Evolutionary conservation across 2,113 vertebrate genomes (phyloP).

Genomic region (Poicephalus gulielmi): DNA sequence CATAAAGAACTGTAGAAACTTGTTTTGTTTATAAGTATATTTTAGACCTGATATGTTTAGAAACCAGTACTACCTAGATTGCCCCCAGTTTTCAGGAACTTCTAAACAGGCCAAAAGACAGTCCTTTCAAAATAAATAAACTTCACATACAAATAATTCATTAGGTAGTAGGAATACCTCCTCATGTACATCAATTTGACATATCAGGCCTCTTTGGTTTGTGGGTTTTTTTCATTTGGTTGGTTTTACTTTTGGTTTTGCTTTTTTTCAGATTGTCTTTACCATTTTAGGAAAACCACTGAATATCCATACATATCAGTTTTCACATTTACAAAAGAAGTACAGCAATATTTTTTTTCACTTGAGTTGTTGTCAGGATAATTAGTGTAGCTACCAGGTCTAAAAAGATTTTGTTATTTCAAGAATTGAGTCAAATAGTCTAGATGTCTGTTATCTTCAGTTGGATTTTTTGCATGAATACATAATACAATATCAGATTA

Average conservation of each 20-base stretch:
- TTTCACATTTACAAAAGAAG: not conserved
- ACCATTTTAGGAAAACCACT: not conserved
- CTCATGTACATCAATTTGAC: not conserved
- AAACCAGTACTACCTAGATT: not conserved
- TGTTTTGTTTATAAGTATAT: not conserved
- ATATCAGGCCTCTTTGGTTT: not conserved
- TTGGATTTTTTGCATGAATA: not conserved
- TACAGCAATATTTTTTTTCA: not conserved
- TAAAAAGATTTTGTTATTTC: not conserved
- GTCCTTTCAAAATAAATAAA: not conserved
- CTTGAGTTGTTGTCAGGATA: not conserved
- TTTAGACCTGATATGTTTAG: not conserved
- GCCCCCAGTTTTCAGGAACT: not conserved
- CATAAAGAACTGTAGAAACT: not conserved
- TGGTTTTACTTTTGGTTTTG: not conserved
- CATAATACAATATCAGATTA: not conserved
- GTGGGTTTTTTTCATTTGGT: not conserved
- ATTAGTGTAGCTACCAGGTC: not conserved
- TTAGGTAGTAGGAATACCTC: not conserved
- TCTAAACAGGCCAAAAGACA: not conserved
- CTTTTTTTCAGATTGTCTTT: not conserved
- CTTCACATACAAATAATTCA: not conserved
- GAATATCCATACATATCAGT: not conserved
- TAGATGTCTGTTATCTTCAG: not conserved
- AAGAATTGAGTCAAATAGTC: not conserved